Conservation (phyloP, 2,113 vertebrate species). For the Indicator indicator region DNA sequence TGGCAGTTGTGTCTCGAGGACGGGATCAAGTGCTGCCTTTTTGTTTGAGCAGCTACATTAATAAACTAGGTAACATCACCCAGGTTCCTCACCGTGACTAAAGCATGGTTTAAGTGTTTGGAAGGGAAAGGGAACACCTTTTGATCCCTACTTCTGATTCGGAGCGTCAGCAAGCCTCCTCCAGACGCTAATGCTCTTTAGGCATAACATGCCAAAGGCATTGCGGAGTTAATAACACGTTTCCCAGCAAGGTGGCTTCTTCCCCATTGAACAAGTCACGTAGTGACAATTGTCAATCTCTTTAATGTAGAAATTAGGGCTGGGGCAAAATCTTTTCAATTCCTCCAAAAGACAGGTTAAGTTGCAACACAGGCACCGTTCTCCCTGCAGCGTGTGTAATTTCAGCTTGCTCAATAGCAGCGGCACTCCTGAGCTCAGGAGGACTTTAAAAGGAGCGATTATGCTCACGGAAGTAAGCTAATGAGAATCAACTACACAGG, state of each 20-base stretch:
- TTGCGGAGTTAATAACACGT: background rate
- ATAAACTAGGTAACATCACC: background rate
- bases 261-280: background rate
- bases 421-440: conserved; percentile 34
- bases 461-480: conserved; percentile 46
- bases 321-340: background rate
- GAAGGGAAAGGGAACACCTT: background rate
- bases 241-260: background rate
- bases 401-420: conserved; percentile 52
- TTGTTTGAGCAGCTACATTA: background rate
- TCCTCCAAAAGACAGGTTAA: background rate
- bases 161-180: background rate
- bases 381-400: conserved; percentile 35
- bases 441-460: conserved; percentile 63
- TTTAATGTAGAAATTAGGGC: conserved; percentile 43
- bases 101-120: background rate
- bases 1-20: background rate
- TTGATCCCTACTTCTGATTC: background rate
- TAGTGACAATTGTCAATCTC: background rate
- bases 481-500: conserved; percentile 46
- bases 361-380: conserved; percentile 16
- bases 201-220: background rate
- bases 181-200: background rate
- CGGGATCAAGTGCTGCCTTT: background rate
- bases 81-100: background rate